Evolutionary conservation across 30 jellyfish, hydroid and myxozoan species (phyloP).

Genomic region (Hydractinia echinata): DNA sequence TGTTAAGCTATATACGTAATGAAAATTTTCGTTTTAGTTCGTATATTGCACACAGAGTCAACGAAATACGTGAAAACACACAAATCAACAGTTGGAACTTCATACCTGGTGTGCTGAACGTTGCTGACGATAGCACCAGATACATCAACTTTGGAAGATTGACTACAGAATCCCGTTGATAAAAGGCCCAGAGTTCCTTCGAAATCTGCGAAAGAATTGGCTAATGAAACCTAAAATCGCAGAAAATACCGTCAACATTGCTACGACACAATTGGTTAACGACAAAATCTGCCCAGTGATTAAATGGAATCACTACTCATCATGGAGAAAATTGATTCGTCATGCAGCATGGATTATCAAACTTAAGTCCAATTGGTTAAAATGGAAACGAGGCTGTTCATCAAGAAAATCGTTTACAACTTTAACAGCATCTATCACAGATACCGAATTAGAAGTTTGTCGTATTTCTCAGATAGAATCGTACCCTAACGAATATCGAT

Average conservation of each 20-base stretch:
- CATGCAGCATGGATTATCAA: slow-evolving; percentile 38
- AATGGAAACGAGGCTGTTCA: neutral
- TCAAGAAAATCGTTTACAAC: neutral
- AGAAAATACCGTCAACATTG: no score
- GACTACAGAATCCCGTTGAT: no score
- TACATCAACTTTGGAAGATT: neutral
- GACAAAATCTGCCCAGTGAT: no score
- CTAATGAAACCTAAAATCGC: no score
- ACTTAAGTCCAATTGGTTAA: neutral
- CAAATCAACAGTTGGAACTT: no score
- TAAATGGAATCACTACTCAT: no score
- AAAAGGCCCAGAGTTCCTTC: no score
- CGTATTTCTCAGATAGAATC: neutral
- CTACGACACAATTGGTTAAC: no score
- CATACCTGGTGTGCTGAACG: neutral
- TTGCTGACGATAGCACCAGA: slow-evolving; percentile 30
- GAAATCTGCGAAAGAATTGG: no score
- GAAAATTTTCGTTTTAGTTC: neutral
- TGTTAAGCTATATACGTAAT: neutral
- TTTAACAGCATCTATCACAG: neutral
- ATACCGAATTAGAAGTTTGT: neutral
- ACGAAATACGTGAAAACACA: slow-evolving; percentile 22
- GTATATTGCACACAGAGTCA: slow-evolving; percentile 16
- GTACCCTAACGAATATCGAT: neutral
- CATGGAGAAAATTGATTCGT: slow-evolving; percentile 27